These are phyloP conservation scores for Emys orbicularis DNA, from an alignment of 2,797 vertebrate species.

Conservation along the genomic window DNA sequence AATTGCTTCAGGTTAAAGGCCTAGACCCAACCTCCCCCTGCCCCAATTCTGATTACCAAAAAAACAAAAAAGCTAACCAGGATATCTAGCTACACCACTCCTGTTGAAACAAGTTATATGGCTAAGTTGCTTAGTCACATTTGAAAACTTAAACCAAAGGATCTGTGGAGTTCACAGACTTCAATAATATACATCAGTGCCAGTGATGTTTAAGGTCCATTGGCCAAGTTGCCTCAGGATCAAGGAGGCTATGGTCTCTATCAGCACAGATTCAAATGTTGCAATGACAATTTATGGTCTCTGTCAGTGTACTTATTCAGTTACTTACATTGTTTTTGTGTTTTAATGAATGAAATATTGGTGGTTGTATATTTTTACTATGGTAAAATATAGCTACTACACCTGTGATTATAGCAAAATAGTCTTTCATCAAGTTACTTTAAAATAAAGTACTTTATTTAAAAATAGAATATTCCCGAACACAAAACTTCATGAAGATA, in stretches of 20 bases:
- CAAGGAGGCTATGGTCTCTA: accelerated
- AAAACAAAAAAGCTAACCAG: neutral
- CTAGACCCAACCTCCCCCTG: neutral
- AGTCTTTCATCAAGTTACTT: neutral
- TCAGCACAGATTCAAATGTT: neutral
- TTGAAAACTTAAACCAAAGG: neutral
- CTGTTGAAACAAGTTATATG: neutral
- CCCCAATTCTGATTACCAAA: neutral
- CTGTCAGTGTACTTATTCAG: neutral
- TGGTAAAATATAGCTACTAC: neutral
- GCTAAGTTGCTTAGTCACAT: neutral
- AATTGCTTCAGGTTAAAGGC: neutral
- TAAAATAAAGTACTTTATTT: neutral
- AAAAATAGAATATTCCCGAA: neutral
- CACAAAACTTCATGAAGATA: neutral
- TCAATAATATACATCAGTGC: accelerated
- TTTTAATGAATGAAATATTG: neutral
- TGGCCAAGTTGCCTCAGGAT: neutral
- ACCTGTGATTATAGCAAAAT: neutral
- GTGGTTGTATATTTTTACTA: neutral
- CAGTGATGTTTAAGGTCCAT: accelerated
- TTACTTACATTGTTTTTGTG: neutral
- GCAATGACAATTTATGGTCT: neutral
- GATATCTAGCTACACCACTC: neutral
- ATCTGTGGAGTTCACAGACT: neutral